Conservation (phyloP, 2,888 invertebrate genomes). For the Agrilus mali region DNA sequence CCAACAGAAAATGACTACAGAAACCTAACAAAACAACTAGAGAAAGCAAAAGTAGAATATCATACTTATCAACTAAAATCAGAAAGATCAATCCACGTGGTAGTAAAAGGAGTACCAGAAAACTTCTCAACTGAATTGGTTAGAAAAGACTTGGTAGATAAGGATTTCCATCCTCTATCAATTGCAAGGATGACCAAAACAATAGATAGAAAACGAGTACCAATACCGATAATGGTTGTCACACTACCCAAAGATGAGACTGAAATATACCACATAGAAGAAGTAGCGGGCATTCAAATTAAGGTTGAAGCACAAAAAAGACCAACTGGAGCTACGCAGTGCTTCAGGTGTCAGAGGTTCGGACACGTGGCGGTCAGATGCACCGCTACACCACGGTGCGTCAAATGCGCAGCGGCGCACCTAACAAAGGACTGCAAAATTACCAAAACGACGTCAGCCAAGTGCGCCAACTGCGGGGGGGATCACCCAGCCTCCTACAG, state of each 20-base stretch:
- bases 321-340: background rate
- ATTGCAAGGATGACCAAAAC: background rate
- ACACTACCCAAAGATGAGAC: background rate
- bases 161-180: background rate
- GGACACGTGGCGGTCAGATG: conserved; percentile 1
- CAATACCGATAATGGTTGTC: background rate
- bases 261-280: background rate
- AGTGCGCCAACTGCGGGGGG: conserved; percentile 2
- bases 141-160: background rate
- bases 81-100: background rate
- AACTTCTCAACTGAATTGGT: background rate
- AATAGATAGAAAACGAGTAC: background rate
- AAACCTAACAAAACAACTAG: conserved; percentile 11
- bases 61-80: background rate
- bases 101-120: background rate
- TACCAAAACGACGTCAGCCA: background rate
- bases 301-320: background rate
- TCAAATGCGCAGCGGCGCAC: background rate
- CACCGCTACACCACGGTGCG: background rate
- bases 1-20: too few relatives aligned
- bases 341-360: conserved; percentile 1
- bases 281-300: background rate
- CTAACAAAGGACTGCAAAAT: background rate
- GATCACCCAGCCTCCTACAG: background rate
- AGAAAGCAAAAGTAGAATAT: background rate